Percentiles rank a stretch among this genome's conserved stretches.
phyloP scores from a whole-genome alignment of 2,113 vertebrate genomes.

The Cacatua alba region DNA sequence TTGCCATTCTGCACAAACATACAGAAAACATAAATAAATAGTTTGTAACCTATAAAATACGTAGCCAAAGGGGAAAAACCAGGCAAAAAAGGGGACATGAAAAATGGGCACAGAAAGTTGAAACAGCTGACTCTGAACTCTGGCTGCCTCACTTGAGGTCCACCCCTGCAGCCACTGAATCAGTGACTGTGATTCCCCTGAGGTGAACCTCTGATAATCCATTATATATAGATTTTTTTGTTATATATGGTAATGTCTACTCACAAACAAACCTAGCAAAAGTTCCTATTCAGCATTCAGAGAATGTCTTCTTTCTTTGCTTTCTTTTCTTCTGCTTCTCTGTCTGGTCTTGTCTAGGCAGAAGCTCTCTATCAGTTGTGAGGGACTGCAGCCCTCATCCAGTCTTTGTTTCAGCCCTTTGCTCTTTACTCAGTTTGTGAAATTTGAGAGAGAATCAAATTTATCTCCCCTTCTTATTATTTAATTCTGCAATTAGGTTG shows the following conservation, averaged over 20 bases:
- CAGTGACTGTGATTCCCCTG: not conserved
- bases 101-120: not conserved
- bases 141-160: not conserved
- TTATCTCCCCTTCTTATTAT: conserved; percentile 15
- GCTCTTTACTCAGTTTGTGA: not conserved
- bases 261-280: not conserved
- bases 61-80: not conserved
- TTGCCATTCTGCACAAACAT: not conserved
- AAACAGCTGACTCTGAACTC: not conserved
- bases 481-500: conserved; percentile 38
- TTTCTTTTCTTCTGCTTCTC: not conserved
- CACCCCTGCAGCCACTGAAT: not conserved
- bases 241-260: not conserved
- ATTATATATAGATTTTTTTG: not conserved
- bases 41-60: not conserved
- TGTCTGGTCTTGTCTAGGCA: not conserved
- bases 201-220: not conserved
- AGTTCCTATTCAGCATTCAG: not conserved
- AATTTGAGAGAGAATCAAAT: not conserved
- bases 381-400: not conserved
- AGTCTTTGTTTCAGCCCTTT: not conserved
- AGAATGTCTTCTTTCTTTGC: not conserved
- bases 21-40: not conserved
- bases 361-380: not conserved
- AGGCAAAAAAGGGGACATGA: not conserved